Conservation (phyloP, 2,888 invertebrate genomes). For the Zonitis immaculata region DNA sequence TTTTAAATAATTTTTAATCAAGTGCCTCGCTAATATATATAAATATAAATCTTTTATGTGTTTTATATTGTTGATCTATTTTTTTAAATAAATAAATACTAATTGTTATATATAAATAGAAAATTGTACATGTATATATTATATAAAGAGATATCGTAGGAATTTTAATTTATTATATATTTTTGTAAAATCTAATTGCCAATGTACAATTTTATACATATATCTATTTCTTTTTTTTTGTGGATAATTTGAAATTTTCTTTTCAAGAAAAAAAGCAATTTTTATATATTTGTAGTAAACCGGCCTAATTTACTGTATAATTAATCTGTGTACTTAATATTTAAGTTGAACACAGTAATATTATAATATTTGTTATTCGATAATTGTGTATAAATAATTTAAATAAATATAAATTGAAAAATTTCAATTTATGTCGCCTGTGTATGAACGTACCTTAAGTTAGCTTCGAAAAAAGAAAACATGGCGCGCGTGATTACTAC, state of each 20-base stretch:
- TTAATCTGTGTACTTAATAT: conserved; percentile 27
- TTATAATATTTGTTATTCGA: conserved; percentile 9
- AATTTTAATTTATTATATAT: conserved; percentile 18
- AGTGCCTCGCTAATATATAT: conserved; percentile 16
- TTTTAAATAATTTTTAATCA: conserved; percentile 13
- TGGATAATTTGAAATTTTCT: conserved; percentile 7
- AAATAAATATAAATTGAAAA: conserved; percentile 2
- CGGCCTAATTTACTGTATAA: conserved; percentile 28
- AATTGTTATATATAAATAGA: background rate
- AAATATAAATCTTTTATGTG: conserved; percentile 3
- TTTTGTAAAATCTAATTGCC: conserved; percentile 15
- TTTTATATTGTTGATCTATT: conserved; percentile 14
- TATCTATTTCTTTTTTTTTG: conserved; percentile 12
- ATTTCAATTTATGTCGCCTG: background rate
- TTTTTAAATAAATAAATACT: conserved; percentile 5
- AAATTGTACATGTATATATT: background rate
- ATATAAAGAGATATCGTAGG: conserved; percentile 4
- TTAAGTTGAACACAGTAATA: conserved; percentile 13
- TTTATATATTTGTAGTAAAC: conserved; percentile 29
- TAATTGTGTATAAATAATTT: conserved; percentile 11
- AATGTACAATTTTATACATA: conserved; percentile 12
- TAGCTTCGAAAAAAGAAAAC: no score
- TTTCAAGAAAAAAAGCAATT: background rate
- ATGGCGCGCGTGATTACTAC: no score
- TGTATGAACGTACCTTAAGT: background rate